Base-by-base conservation (phyloP, 2,888 invertebrate species). In the Drosophila atripex region DNA sequence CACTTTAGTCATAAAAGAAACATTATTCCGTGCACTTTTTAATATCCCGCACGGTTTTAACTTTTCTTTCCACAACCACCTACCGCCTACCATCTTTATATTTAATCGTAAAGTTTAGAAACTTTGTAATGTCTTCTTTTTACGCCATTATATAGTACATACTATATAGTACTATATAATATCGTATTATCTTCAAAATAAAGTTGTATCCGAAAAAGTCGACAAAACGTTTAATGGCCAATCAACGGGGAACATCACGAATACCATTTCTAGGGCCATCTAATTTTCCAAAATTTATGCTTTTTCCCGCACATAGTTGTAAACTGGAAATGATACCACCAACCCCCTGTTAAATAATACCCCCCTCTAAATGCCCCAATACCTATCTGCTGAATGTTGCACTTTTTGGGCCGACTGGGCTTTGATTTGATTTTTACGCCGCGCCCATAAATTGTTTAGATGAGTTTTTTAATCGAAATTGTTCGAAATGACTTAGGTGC, bases 31-130 rank as follows among this genome's bases (percentile, higher is more conserved):
- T 89, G 86, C 88, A 89, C 89, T 90, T 90, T 90, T 90, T 90
- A 90, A 91, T 90, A 90, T 88, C 89, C 86, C 80, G 87, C 89
- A 89, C 90, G 90, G 89, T 89, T 90, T 88, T 87, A 89, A 79
- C 88, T 88, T 75, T 75, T 70, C 55, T 53, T 12, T 4, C 11
- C 12, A 71, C 76, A 70, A 49, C 41, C 65, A 61, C 55, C 72
- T 88, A 59, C 41, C 65, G 60, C 55, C 72, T 88, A 59, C 51
- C n/a, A 71, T n/a, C n/a, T 88, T 89, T 88, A 80, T 85, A 89
- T 78, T 87, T 85, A 86, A 89, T 88, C 90, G 89, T 82, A 88
- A 87, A 89, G 90, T 86, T 90, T 90, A 90, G 91, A 90, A 89
- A 90, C 88, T 86, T 88, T 90, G 88, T 88, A 88, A 86, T 88